phyloP scores from a whole-genome alignment of 1,140 invertebrate genomes.

The Eupristina koningsbergeri region DNA sequence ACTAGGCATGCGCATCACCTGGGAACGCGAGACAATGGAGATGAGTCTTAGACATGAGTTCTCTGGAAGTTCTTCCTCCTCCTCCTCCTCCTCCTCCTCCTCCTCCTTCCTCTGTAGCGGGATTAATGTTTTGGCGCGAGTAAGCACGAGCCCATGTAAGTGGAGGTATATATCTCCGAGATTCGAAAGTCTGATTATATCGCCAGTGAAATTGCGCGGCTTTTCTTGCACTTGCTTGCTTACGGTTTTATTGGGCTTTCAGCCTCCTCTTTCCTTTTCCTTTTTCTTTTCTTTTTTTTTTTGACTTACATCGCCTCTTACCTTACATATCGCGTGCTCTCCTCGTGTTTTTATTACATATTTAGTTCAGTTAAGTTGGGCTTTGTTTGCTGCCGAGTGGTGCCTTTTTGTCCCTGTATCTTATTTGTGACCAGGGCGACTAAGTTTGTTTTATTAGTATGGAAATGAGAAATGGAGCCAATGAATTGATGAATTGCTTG shows the following conservation, averaged over 20 bases:
- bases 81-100: background rate
- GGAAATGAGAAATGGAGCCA: constrained; percentile 17
- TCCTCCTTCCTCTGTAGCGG: background rate
- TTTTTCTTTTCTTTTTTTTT: background rate
- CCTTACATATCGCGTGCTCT: background rate
- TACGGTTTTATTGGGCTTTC: background rate
- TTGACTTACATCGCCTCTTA: background rate
- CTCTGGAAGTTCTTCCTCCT: background rate
- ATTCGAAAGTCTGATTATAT: constrained; percentile 46
- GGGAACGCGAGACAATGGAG: background rate
- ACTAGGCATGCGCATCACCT: constrained; percentile 24
- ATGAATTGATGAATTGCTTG: constrained; percentile 4
- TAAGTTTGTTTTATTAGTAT: constrained; percentile 13
- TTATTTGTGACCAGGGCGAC: background rate
- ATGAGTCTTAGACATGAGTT: background rate
- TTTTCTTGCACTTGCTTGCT: constrained; percentile 11
- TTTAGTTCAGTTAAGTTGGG: background rate
- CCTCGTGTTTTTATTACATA: background rate
- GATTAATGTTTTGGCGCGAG: constrained; percentile 20
- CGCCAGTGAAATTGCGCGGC: constrained; percentile 8
- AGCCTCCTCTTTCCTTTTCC: background rate
- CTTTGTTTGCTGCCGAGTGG: background rate
- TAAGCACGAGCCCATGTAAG: background rate
- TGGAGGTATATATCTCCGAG: background rate
- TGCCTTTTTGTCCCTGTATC: background rate